Evolutionary conservation across 1,140 invertebrate genomes (phyloP).

Genomic region (Ganaspis sp.): DNA sequence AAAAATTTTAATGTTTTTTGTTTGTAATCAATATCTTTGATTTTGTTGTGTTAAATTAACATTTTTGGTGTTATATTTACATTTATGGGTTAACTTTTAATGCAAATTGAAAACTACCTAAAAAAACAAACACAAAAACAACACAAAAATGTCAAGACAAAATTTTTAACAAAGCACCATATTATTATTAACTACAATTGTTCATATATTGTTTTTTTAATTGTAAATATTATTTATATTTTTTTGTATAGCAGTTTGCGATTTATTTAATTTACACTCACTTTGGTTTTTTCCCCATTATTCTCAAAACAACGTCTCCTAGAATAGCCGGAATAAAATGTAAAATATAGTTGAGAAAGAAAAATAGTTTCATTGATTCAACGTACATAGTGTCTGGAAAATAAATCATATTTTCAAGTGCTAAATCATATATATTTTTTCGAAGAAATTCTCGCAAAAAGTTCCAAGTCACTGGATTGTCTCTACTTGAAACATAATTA

Average conservation of each 20-base stretch:
- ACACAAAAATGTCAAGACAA: too few relatives aligned
- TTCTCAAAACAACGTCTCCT: conserved; percentile 76
- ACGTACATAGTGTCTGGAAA: conserved; percentile 77
- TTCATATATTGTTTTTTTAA: not conserved
- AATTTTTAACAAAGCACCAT: too few relatives aligned
- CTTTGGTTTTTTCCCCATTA: conserved; percentile 79
- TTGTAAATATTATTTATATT: not conserved
- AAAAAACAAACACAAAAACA: too few relatives aligned
- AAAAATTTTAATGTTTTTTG: too few relatives aligned
- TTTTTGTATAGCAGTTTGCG: not conserved
- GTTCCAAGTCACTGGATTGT: conserved; percentile 81
- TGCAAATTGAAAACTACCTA: too few relatives aligned
- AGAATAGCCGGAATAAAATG: conserved; percentile 81
- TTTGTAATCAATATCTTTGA: too few relatives aligned
- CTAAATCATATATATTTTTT: conserved; percentile 73
- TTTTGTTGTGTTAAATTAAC: too few relatives aligned
- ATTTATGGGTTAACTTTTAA: too few relatives aligned
- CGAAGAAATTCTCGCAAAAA: conserved; percentile 77
- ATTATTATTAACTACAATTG: too few relatives aligned
- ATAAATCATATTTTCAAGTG: conserved; percentile 78
- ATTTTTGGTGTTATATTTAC: too few relatives aligned
- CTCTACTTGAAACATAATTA: conserved; percentile 81
- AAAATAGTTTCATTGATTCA: conserved; percentile 75
- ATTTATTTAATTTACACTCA: conserved; percentile 62
- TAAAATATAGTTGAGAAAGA: conserved; percentile 75